Evolutionary conservation across 2,888 invertebrate genomes (phyloP).

Genomic region (Tenthredo amoena): DNA sequence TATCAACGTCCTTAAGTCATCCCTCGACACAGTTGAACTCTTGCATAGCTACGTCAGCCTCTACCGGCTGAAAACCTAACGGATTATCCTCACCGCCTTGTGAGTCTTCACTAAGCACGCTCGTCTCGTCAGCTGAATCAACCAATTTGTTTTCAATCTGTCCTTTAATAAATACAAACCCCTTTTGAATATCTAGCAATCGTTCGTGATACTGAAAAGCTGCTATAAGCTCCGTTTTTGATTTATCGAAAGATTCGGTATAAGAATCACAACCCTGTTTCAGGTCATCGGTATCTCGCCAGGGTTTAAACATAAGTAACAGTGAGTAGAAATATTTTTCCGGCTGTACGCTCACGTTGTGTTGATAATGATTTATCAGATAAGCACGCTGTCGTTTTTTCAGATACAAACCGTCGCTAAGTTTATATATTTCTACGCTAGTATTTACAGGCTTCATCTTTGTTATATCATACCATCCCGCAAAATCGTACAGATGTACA

Average conservation of each 20-base stretch:
- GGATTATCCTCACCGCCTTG: neutral
- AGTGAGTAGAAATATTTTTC: conserved; percentile 63
- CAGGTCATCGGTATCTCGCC: conserved; percentile 59
- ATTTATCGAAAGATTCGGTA: conserved; percentile 56
- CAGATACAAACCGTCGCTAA: conserved; percentile 55
- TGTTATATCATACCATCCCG: conserved; percentile 55
- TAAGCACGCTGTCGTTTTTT: conserved; percentile 60
- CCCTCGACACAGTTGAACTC: too few relatives aligned
- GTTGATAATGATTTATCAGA: conserved; percentile 63
- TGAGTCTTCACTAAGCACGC: neutral
- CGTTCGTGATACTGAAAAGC: conserved; percentile 56
- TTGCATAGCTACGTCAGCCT: too few relatives aligned
- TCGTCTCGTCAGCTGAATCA: neutral
- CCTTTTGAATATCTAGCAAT: neutral
- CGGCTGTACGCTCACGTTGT: conserved; percentile 60
- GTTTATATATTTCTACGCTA: conserved; percentile 41
- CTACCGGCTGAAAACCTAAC: too few relatives aligned
- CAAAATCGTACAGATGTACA: conserved; percentile 58
- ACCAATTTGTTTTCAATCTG: conserved; percentile 40
- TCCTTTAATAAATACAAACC: conserved; percentile 52
- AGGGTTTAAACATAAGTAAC: conserved; percentile 62
- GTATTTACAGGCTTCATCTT: conserved; percentile 35
- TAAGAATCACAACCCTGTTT: conserved; percentile 54
- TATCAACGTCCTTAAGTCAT: too few relatives aligned
- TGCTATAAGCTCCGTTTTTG: conserved; percentile 55